These are phyloP conservation scores for Masticophis lateralis DNA, from an alignment of 2,797 vertebrate genomes.

Conservation along the genomic window DNA sequence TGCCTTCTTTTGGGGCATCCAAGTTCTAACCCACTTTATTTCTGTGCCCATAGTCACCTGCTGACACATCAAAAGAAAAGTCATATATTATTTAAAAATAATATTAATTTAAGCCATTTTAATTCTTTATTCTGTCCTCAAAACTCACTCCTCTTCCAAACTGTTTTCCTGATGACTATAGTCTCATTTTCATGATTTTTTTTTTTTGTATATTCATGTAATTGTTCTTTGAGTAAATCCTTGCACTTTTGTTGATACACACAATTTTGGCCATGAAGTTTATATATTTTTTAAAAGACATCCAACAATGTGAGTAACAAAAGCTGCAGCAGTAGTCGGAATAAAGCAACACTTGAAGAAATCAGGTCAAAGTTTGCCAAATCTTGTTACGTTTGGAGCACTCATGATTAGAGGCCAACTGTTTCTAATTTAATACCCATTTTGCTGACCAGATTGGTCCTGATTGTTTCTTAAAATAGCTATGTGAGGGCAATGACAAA, in stretches of 20 bases:
- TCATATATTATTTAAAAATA: neutral
- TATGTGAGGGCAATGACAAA: slow-evolving; percentile 30
- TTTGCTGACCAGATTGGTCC: slow-evolving; percentile 12
- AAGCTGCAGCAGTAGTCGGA: neutral
- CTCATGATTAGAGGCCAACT: neutral
- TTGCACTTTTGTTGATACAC: neutral
- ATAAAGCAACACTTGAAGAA: neutral
- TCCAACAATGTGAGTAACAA: neutral
- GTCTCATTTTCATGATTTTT: neutral
- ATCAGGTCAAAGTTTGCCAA: neutral
- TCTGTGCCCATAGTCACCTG: neutral
- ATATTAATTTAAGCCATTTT: neutral
- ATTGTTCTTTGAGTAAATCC: neutral
- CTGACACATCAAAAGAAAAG: neutral
- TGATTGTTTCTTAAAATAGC: slow-evolving; percentile 34
- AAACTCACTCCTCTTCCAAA: neutral
- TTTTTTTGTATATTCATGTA: neutral
- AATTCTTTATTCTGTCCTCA: neutral
- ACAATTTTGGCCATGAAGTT: neutral
- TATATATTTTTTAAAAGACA: neutral
- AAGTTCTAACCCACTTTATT: neutral
- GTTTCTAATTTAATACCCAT: slow-evolving; percentile 14
- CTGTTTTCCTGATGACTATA: neutral
- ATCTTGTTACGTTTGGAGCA: neutral
- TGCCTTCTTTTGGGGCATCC: neutral